A percentile compares a stretch with the other conserved stretches of the same genome.
Conservation (phyloP, 2,113 vertebrate genomes). For the Gobio gobio region DNA sequence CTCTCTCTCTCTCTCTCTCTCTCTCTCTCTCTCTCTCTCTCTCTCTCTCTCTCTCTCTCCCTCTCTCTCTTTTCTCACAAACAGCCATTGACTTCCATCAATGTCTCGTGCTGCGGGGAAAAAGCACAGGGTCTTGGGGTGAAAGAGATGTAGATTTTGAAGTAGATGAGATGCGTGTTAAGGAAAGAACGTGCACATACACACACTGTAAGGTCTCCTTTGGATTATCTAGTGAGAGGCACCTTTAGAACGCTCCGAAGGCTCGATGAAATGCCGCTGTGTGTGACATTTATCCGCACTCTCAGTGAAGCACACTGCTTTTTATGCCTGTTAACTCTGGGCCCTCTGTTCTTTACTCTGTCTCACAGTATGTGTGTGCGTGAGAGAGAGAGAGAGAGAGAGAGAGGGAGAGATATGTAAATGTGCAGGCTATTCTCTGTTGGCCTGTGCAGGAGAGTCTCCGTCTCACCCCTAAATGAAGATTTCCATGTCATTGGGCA, state of each 20-base stretch:
- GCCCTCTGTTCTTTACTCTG: conserved; percentile 17
- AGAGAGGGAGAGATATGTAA: conserved; percentile 3
- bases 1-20: neutral
- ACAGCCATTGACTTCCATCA: conserved; percentile 33
- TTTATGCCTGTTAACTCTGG: conserved; percentile 33
- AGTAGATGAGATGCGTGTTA: neutral
- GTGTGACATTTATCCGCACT: conserved; percentile 49
- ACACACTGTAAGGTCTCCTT: conserved; percentile 26
- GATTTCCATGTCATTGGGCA: conserved; percentile 56
- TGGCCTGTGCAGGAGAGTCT: conserved; percentile 4
- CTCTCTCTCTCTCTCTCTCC: neutral
- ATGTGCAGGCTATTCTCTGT: conserved; percentile 8
- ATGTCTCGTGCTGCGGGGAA: neutral
- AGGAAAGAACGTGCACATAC: neutral
- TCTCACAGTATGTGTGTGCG: conserved; percentile 6
- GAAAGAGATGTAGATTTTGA: conserved; percentile 47
- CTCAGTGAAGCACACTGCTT: conserved; percentile 32
- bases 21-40: neutral
- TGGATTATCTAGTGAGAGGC: conserved; percentile 43
- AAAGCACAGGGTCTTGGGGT: neutral
- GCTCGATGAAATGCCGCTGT: conserved; percentile 27
- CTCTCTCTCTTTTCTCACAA: conserved; percentile 9
- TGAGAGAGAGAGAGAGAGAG: neutral
- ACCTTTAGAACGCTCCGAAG: conserved; percentile 7
- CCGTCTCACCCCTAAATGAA: conserved; percentile 52